Percentiles rank a stretch among this genome's conserved stretches.
Evolutionary conservation across 2,113 vertebrate species (phyloP).

Genomic region (Cyphomyrus discorhynchus): DNA sequence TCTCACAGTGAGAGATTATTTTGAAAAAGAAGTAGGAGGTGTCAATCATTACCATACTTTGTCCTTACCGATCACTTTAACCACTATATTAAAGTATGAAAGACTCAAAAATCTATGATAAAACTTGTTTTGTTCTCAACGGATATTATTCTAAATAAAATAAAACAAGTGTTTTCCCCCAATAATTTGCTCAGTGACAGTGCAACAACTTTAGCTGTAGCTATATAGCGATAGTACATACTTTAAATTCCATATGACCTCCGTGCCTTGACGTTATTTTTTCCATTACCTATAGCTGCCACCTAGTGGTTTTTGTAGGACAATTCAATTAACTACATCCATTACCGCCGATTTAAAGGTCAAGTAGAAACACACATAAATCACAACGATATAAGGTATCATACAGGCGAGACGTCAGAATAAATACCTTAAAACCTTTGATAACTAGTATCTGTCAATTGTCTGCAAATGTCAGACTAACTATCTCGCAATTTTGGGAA

Average conservation of each 20-base stretch:
- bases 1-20: background rate
- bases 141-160: background rate
- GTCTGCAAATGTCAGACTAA: background rate
- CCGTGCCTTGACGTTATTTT: background rate
- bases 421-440: background rate
- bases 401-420: background rate
- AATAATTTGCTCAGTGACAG: background rate
- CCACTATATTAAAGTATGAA: background rate
- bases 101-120: background rate
- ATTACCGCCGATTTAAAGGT: background rate
- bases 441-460: background rate
- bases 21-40: background rate
- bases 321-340: background rate
- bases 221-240: too few relatives aligned
- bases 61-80: background rate
- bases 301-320: background rate
- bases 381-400: background rate
- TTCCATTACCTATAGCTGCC: background rate
- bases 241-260: background rate
- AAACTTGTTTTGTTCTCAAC: background rate
- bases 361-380: background rate
- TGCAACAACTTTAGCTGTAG: background rate
- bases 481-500: background rate
- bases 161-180: background rate
- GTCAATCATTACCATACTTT: background rate